A percentile compares a stretch with the other conserved stretches of the same genome.
Evolutionary conservation across 2,888 invertebrate species (phyloP).

Genomic region (Tetanocera ferruginea): DNA sequence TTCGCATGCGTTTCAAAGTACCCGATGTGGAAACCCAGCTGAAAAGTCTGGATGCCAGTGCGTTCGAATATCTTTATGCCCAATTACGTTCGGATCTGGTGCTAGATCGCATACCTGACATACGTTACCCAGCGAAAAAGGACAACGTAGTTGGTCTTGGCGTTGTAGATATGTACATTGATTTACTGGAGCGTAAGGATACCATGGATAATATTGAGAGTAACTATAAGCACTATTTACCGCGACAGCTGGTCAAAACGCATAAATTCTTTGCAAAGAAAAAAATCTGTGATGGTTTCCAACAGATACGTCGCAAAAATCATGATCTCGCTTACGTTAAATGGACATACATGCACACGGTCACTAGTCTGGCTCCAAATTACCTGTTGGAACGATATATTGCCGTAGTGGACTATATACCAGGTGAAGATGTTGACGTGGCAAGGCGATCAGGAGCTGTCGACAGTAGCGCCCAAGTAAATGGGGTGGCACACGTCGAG

Average conservation of each 20-base stretch:
- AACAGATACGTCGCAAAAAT: slow-evolving; percentile 73
- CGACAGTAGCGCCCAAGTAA: neutral
- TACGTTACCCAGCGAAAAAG: slow-evolving; percentile 82
- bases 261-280: slow-evolving; percentile 84
- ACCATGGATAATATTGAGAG: slow-evolving; percentile 78
- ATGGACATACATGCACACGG: slow-evolving; percentile 83
- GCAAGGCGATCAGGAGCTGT: slow-evolving; percentile 6
- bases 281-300: slow-evolving; percentile 79
- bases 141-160: slow-evolving; percentile 86
- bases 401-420: slow-evolving; percentile 71
- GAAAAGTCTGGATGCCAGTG: slow-evolving; percentile 75
- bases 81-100: slow-evolving; percentile 88
- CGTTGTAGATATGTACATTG: slow-evolving; percentile 89
- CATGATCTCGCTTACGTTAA: slow-evolving; percentile 77
- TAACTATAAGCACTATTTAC: slow-evolving; percentile 87
- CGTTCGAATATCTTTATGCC: slow-evolving; percentile 88
- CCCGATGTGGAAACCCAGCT: slow-evolving; percentile 63
- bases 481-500: neutral
- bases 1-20: slow-evolving; percentile 85
- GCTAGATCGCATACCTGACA: slow-evolving; percentile 83
- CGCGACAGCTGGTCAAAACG: slow-evolving; percentile 81
- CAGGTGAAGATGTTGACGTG: slow-evolving; percentile 72
- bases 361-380: slow-evolving; percentile 84
- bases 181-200: slow-evolving; percentile 81
- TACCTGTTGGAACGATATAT: slow-evolving; percentile 78